Conservation (phyloP, 2,888 invertebrate species). For the Sicus ferrugineus region DNA sequence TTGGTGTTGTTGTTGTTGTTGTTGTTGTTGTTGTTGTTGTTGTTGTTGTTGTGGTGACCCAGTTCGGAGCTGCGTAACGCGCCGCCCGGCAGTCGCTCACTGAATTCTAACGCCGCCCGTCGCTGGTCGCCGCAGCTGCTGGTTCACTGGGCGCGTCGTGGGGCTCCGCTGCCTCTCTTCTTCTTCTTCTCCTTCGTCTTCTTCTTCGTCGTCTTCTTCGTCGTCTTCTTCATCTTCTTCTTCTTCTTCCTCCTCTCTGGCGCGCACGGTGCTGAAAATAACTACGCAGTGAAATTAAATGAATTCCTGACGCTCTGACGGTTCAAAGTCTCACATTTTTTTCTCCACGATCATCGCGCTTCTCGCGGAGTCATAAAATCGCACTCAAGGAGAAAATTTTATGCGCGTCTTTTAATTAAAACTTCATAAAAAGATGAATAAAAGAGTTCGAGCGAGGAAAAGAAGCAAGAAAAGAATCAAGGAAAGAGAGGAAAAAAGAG, state of each 20-base stretch:
- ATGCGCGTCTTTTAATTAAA: conserved; percentile 7
- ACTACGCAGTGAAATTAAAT: not conserved
- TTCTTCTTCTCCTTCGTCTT: not conserved
- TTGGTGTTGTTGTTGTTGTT: too few relatives aligned
- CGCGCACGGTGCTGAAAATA: not conserved
- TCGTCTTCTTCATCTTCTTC: not conserved
- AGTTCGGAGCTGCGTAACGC: not conserved
- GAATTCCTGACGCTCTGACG: not conserved
- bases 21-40: not conserved
- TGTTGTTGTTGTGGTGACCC: not conserved
- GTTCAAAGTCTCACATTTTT: not conserved
- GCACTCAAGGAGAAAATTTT: not conserved
- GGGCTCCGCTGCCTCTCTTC: too few relatives aligned
- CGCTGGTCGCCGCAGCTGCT: conserved; percentile 14
- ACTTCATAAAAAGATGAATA: not conserved
- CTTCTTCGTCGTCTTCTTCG: not conserved
- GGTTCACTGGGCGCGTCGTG: too few relatives aligned
- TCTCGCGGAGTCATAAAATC: not conserved
- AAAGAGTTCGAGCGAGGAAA: too few relatives aligned
- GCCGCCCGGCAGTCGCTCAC: conserved; percentile 25
- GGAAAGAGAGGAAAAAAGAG: not conserved
- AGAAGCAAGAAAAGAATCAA: too few relatives aligned
- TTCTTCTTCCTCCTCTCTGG: not conserved
- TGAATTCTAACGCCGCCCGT: conserved; percentile 24
- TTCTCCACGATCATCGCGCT: not conserved